Evolutionary conservation across 2,888 invertebrate genomes (phyloP).

Genomic region (Pollenia angustigena): DNA sequence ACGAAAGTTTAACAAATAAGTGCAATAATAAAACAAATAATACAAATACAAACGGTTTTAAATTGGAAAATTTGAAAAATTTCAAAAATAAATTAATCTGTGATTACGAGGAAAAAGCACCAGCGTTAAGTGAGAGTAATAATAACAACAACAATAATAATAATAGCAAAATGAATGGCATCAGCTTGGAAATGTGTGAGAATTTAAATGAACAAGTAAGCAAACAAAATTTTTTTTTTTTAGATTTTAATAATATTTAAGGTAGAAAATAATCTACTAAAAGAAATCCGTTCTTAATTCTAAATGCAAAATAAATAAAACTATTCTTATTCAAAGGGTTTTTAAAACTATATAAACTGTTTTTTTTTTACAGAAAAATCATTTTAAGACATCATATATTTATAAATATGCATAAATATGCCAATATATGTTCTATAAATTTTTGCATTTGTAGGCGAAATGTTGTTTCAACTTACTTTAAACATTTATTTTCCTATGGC

Average conservation of each 20-base stretch:
- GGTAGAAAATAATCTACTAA: no score
- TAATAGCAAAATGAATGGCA: slow-evolving; percentile 82
- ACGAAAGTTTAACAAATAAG: slow-evolving; percentile 82
- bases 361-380: no score
- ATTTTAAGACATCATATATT: no score
- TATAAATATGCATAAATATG: neutral
- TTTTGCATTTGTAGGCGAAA: no score
- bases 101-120: slow-evolving; percentile 81
- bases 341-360: no score
- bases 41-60: slow-evolving; percentile 83
- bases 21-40: slow-evolving; percentile 82
- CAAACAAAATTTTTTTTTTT: slow-evolving; percentile 39
- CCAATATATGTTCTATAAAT: neutral
- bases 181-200: slow-evolving; percentile 84
- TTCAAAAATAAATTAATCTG: slow-evolving; percentile 84
- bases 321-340: no score
- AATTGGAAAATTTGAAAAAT: slow-evolving; percentile 84
- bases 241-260: neutral
- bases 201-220: slow-evolving; percentile 84
- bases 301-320: neutral
- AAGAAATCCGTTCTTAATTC: no score
- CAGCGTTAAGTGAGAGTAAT: slow-evolving; percentile 68
- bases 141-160: slow-evolving; percentile 67
- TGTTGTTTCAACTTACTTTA: no score
- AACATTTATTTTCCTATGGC: no score